A percentile compares a stretch with the other conserved stretches of the same genome.
Conservation (phyloP, 2,113 vertebrate species). For the Psilopogon haemacephalus region DNA sequence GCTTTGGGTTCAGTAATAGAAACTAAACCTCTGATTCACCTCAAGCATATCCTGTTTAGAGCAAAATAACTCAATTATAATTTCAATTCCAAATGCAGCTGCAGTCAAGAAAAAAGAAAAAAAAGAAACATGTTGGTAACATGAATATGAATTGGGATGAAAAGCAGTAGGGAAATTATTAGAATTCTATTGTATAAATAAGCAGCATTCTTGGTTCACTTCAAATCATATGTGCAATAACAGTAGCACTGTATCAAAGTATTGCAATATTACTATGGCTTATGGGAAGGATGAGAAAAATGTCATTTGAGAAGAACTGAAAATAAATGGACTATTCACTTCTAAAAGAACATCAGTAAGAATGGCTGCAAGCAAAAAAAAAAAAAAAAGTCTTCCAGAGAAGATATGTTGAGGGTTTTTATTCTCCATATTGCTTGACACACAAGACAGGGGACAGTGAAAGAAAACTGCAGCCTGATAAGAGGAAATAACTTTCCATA, state of each 20-base stretch:
- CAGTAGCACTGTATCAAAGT: background rate
- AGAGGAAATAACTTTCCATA: background rate
- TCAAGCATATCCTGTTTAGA: slow-evolving; percentile 4
- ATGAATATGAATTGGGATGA: background rate
- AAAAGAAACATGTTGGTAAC: background rate
- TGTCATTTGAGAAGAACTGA: background rate
- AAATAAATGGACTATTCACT: background rate
- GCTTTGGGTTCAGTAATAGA: background rate
- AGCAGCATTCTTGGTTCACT: background rate
- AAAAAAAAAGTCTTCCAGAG: background rate
- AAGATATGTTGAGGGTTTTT: background rate
- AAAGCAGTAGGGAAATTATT: slow-evolving; percentile 24
- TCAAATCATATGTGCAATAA: background rate
- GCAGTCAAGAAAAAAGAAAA: background rate
- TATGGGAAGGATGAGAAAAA: background rate
- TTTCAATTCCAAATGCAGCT: background rate
- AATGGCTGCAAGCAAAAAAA: background rate
- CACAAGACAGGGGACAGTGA: background rate
- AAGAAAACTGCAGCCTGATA: background rate
- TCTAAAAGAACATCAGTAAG: background rate
- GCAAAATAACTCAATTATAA: background rate
- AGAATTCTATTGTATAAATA: background rate
- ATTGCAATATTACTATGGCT: background rate
- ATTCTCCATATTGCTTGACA: background rate
- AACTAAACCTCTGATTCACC: background rate